Conservation (phyloP, 2,888 invertebrate genomes). For the Drosophila anceps region DNA sequence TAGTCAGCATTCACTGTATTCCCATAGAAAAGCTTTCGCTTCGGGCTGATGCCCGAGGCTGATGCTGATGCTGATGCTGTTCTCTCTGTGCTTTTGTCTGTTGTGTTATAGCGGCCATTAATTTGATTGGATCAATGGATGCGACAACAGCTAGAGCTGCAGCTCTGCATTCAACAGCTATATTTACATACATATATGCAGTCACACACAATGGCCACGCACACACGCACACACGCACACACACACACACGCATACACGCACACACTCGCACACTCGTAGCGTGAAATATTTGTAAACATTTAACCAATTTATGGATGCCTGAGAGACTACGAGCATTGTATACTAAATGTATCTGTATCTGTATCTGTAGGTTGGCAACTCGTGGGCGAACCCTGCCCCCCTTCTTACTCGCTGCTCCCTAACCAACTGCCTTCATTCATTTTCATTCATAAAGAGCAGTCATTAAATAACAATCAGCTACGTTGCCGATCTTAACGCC, state of each 20-base stretch:
- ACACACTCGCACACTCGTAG: not conserved
- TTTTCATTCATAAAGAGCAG: conserved; percentile 72
- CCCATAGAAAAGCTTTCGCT: conserved; percentile 65
- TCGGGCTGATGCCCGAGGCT: conserved; percentile 13
- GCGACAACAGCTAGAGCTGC: conserved; percentile 66
- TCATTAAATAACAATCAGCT: conserved; percentile 80
- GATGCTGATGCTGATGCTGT: conserved; percentile 19
- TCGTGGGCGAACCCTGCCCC: conserved; percentile 56
- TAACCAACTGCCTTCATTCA: conserved; percentile 23
- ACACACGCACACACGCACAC: not conserved
- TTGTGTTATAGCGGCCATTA: conserved; percentile 69
- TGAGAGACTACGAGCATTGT: conserved; percentile 49
- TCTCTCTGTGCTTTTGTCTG: conserved; percentile 47
- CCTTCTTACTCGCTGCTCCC: not conserved
- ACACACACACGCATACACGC: not conserved
- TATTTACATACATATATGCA: conserved; percentile 19
- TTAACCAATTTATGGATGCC: conserved; percentile 72
- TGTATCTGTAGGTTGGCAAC: conserved; percentile 19
- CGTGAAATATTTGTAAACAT: conserved; percentile 77
- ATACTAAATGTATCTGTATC: conserved; percentile 32
- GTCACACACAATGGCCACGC: conserved; percentile 20
- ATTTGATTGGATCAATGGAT: conserved; percentile 77
- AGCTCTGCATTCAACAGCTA: conserved; percentile 29
- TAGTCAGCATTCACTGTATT: conserved; percentile 49
- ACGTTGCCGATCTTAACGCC: conserved; percentile 67